phyloP scores from a whole-genome alignment of 1,140 invertebrate species.

The Campodea augens region DNA sequence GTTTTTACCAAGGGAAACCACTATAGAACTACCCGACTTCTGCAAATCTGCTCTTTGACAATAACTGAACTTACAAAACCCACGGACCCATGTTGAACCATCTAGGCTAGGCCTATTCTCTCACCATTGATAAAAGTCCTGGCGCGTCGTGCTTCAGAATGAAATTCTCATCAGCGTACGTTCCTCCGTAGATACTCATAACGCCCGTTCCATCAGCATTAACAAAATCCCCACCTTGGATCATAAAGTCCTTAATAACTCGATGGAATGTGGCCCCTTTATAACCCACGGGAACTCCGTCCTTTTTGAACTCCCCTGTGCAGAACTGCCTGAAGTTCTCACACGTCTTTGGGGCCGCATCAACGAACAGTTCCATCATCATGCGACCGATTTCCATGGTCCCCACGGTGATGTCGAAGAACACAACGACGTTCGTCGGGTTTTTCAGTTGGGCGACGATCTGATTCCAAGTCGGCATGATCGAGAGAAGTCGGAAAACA shows the following conservation, averaged over 20 bases:
- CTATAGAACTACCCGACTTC: no score
- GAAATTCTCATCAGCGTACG: conserved; percentile 97
- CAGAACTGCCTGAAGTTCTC: conserved; percentile 99
- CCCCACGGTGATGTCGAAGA: conserved; percentile 44
- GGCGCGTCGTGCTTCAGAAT: conserved; percentile 79
- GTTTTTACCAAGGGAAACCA: no score
- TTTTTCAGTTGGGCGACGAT: conserved; percentile 76
- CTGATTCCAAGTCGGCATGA: conserved; percentile 85
- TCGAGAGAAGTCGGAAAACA: no score
- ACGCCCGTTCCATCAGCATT: conserved; percentile 97
- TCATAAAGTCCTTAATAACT: conserved; percentile 98
- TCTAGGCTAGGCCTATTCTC: no score
- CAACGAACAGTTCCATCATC: conserved; percentile 90
- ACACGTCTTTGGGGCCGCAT: conserved; percentile 90
- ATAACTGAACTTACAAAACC: no score
- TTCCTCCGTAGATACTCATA: conserved; percentile 86
- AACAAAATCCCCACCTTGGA: conserved; percentile 97
- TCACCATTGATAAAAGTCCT: conserved; percentile 91
- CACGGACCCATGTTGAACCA: no score
- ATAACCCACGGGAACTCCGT: conserved; percentile 89
- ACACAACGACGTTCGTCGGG: conserved; percentile 87
- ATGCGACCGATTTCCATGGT: conserved; percentile 69
- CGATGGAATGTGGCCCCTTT: conserved; percentile 93
- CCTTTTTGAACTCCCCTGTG: conserved; percentile 73
- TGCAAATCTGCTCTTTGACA: no score